phyloP scores from a whole-genome alignment of 2,888 invertebrate genomes.

The Melitaea athalia region DNA sequence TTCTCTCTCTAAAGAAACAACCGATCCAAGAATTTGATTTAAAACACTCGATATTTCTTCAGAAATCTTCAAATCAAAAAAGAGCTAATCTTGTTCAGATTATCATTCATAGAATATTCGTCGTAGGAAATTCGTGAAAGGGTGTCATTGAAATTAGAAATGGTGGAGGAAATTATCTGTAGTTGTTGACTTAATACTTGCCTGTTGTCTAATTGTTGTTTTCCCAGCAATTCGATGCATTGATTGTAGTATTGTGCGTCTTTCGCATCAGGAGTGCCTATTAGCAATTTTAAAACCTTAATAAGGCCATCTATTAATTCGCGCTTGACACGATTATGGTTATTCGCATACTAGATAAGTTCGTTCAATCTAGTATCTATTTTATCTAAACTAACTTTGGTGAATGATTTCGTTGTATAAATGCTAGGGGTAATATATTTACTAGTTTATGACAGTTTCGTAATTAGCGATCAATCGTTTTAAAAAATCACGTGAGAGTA shows the following conservation, averaged over 20 bases:
- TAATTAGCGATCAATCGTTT: not conserved
- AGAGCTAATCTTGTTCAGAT: not conserved
- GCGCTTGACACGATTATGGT: not conserved
- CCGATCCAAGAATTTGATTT: conserved; percentile 3
- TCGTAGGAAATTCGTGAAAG: too few species aligned
- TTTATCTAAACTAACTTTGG: not conserved
- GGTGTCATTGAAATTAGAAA: too few species aligned
- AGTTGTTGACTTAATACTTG: too few species aligned
- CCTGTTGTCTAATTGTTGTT: too few species aligned
- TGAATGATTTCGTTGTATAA: not conserved
- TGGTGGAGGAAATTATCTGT: too few species aligned
- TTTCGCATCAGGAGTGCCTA: not conserved
- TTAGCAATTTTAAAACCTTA: too few species aligned
- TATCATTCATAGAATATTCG: too few species aligned
- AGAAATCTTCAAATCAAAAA: not conserved
- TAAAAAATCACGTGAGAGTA: conserved; percentile 9
- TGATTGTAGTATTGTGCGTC: not conserved
- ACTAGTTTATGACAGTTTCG: not conserved
- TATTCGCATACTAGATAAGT: not conserved
- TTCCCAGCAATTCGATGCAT: too few species aligned
- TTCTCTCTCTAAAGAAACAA: conserved; percentile 17
- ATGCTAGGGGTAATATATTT: not conserved
- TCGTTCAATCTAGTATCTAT: not conserved
- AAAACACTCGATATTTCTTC: not conserved
- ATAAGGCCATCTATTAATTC: too few species aligned